These are phyloP conservation scores for Drosophila bocki DNA, from an alignment of 1,140 invertebrate species.

Conservation along the genomic window DNA sequence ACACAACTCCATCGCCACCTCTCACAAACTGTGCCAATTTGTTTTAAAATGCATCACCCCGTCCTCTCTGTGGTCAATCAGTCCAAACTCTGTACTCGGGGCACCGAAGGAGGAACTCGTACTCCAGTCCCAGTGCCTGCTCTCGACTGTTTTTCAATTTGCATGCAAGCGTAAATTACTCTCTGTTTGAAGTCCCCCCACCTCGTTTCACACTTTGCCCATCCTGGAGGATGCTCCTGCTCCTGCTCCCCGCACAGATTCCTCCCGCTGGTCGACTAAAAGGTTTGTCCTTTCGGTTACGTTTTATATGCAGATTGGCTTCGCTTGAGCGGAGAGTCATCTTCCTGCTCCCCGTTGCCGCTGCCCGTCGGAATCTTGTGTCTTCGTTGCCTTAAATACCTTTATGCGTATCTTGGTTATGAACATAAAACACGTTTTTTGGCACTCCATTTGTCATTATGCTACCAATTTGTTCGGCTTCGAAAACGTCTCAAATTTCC, in stretches of 20 bases:
- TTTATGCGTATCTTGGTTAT: slow-evolving; percentile 44
- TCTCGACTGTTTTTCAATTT: slow-evolving; percentile 79
- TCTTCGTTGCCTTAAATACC: slow-evolving; percentile 49
- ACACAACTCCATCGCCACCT: slow-evolving; percentile 28
- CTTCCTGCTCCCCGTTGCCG: background rate
- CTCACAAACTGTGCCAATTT: slow-evolving; percentile 82
- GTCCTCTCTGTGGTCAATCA: slow-evolving; percentile 60
- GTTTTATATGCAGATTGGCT: slow-evolving; percentile 73
- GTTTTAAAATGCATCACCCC: slow-evolving; percentile 79
- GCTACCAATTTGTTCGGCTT: slow-evolving; percentile 63
- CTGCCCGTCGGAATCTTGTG: slow-evolving; percentile 31
- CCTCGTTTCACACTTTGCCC: background rate
- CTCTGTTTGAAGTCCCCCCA: slow-evolving; percentile 32
- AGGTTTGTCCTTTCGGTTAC: slow-evolving; percentile 67
- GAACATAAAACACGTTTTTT: slow-evolving; percentile 55
- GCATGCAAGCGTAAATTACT: slow-evolving; percentile 79
- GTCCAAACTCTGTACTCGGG: slow-evolving; percentile 1
- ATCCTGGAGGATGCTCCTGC: slow-evolving; percentile 5
- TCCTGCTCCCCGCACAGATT: slow-evolving; percentile 13
- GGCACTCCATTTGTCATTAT: slow-evolving; percentile 79
- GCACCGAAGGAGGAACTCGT: slow-evolving; percentile 10
- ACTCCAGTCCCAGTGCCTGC: slow-evolving; percentile 49
- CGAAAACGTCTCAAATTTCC: slow-evolving; percentile 60
- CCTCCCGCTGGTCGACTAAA: slow-evolving; percentile 50
- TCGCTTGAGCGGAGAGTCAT: slow-evolving; percentile 11